Base-by-base conservation (phyloP, 2,888 invertebrate genomes). In the Rhabditoides inermis region DNA sequence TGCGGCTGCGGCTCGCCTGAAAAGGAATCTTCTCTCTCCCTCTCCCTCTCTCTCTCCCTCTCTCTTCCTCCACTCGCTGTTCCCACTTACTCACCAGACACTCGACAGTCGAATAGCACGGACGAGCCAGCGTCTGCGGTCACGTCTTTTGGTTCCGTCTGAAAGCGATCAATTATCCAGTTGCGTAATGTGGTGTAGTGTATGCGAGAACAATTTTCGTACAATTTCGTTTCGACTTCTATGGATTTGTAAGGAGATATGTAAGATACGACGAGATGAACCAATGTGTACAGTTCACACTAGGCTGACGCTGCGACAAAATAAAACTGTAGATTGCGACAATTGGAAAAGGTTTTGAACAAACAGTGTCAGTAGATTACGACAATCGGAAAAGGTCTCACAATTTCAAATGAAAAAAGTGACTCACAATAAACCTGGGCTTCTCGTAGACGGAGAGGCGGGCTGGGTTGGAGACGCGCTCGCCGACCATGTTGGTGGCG, bases 401-500 rank as follows among this genome's bases (percentile, higher is more conserved):
- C 15, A 32, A 12, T 32, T 7, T 32, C 10, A n/a, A 32, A 32
- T 15, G 12, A 48, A 39, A 45, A 26, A 45, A 39, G 30, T 39
- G 39, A 56, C 60, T 44, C 40, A 75, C 74, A 55, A 72, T 51
- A 56, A 77, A 76, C 23, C 63, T 58, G 12, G 77, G 77, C 55
- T 73, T 71, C 47, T 74, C 77, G 49, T 70, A 73, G 32, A 77
- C 77, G 37, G 69, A 71, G 27, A 77, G 61, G 39, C 72, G 49
- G 5, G 77, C 77, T 3, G 74, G 69, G 22, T 64, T 65, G 32
- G 72, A 73, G 22, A 66, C 58, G n/a, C 70, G 61, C 48, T 71
- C 69, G 12, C 77, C 77, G 37, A 77, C 77, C 71, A 73, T 71
- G 49, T 77, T 77, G 5, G 60, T 61, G 4, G 77, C 77, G 18